Base-by-base conservation (phyloP, 2,797 vertebrate species). In the Loris lydekkerianus region DNA sequence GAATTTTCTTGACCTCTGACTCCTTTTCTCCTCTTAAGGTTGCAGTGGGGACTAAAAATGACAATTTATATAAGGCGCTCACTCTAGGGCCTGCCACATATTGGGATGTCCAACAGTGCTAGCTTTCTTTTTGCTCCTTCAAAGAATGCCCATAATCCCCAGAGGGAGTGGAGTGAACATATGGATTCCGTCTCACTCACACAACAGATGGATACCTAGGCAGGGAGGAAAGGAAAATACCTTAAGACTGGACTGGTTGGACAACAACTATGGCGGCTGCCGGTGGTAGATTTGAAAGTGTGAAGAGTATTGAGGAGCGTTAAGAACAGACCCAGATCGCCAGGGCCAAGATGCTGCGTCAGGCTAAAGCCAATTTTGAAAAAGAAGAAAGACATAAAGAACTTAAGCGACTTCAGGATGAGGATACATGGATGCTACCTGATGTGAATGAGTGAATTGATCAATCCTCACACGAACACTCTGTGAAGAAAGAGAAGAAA, bases 381-480 rank as follows among this genome's bases (percentile, higher is more conserved):
- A 98, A 98, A 89, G 98, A 99, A 89, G 98, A 99, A 98, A 98
- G 82, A 81, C 97, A 7, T 88, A 98, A 99, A 97, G 98, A 99
- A 89, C 98, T 99, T 69, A 99, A 99, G 97, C 98, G 98, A 61
- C 98, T 99, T 76, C 97, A 97, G 88, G 99, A 99, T 73, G 99
- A 99, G 93, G 99, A 99, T 97, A 99, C 98, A 0, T 99, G 99
- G 99, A 99, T 99, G 99, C 98, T 99, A 6, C 98, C 98, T 78
- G 99, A 99, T 93, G 97, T 99, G 81, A 99, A 98, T 6, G 98
- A 99, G 58, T 97, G 98, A 78, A 97, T 99, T 92, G 98, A 99
- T 90, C 98, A 99, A 21, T 96, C 99, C 20, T 98, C 98, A 75
- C 98, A 99, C 99, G 99, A 99, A 78, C 98, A 98, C 84, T 98